Conservation (phyloP, 2,113 vertebrate species). For the Forbesichthys papilliferus region DNA sequence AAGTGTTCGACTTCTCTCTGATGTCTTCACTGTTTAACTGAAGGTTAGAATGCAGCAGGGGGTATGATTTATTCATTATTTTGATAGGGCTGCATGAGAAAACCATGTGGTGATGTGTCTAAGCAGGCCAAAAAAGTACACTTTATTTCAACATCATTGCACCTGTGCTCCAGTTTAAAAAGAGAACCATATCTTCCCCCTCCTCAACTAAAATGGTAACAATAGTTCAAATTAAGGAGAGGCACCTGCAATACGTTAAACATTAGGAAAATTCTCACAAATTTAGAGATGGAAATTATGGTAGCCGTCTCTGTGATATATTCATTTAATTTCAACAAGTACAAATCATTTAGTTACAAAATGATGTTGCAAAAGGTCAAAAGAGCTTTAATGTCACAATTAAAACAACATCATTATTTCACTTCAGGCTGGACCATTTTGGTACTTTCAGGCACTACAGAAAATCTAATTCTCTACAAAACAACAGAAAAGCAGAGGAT, state of each 20-base stretch:
- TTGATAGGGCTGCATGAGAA: background rate
- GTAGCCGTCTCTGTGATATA: too few relatives aligned
- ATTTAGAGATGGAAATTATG: too few relatives aligned
- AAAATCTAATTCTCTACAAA: background rate
- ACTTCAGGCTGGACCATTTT: background rate
- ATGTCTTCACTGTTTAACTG: constrained; percentile 10
- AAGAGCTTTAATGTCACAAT: background rate
- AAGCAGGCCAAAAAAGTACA: constrained; percentile 42
- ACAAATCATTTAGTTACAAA: too few relatives aligned
- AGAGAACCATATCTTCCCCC: background rate
- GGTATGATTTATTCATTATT: constrained; percentile 42
- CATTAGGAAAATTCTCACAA: too few relatives aligned
- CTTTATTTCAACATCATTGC: constrained; percentile 36
- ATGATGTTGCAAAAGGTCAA: too few relatives aligned
- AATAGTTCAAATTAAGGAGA: too few relatives aligned
- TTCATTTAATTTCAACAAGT: too few relatives aligned
- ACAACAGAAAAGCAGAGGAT: background rate
- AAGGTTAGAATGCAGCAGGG: constrained; percentile 25
- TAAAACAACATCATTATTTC: background rate
- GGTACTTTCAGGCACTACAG: background rate
- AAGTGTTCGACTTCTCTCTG: constrained; percentile 4
- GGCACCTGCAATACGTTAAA: too few relatives aligned
- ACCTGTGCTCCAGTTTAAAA: constrained; percentile 23
- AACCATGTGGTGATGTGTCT: constrained; percentile 30
- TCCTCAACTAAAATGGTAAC: background rate